These are phyloP conservation scores for Coccyzus lansbergi DNA, from an alignment of 2,797 vertebrate genomes.

Conservation along the genomic window DNA sequence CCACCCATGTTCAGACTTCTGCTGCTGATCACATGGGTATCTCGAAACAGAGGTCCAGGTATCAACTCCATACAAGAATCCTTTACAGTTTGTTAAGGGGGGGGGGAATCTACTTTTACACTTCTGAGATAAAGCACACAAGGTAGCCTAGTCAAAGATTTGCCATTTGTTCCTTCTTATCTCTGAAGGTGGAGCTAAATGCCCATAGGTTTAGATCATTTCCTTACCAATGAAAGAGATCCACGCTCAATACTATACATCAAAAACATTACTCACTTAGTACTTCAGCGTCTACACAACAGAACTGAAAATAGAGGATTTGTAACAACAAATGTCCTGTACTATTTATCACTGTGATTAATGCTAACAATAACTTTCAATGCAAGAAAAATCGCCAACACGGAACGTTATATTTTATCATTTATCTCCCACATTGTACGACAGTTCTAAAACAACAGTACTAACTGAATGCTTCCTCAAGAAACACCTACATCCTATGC, in stretches of 20 bases:
- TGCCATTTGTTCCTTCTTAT: background rate
- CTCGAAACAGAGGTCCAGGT: background rate
- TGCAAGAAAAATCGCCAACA: background rate
- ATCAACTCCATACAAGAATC: background rate
- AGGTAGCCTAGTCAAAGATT: background rate
- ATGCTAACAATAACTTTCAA: background rate
- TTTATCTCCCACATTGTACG: background rate
- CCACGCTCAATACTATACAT: background rate
- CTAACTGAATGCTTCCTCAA: background rate
- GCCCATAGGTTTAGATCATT: background rate
- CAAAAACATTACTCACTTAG: background rate
- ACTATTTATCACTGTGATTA: background rate
- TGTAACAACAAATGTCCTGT: background rate
- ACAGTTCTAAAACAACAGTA: background rate
- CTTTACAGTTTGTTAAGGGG: background rate
- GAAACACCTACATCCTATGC: background rate
- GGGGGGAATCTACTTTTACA: background rate
- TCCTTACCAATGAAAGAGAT: background rate
- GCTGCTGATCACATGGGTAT: background rate
- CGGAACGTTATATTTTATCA: background rate
- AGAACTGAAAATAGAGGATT: background rate
- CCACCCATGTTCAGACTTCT: background rate
- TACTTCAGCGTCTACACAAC: background rate
- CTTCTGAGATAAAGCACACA: background rate
- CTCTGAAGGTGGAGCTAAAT: conserved; percentile 59